Conservation (phyloP, 2,797 vertebrate genomes). For the Chaetophractus vellerosus region DNA sequence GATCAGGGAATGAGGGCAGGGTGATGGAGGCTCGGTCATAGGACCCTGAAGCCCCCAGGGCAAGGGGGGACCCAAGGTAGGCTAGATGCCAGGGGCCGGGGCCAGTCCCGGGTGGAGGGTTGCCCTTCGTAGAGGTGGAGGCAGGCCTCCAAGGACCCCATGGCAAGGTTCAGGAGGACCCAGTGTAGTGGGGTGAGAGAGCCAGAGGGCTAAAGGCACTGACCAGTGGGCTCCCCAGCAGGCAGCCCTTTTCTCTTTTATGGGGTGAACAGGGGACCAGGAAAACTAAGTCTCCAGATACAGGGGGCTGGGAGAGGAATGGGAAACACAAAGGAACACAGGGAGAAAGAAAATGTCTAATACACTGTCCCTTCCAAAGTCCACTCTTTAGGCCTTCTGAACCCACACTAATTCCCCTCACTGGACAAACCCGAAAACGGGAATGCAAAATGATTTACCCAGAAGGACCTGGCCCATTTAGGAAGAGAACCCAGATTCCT, state of each 20-base stretch:
- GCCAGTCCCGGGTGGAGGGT: no score
- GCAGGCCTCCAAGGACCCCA: no score
- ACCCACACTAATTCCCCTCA: neutral
- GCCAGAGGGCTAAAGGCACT: no score
- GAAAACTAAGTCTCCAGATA: neutral
- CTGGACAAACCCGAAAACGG: neutral
- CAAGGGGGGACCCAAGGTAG: no score
- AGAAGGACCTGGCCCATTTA: neutral
- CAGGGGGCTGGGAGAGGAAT: neutral
- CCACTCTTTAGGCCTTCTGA: neutral
- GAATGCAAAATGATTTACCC: fast-evolving
- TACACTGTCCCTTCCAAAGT: neutral
- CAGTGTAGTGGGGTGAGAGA: neutral
- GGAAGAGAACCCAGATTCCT: fast-evolving
- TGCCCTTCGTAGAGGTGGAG: no score
- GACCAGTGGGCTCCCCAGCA: no score
- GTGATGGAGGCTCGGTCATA: neutral
- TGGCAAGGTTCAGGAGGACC: neutral
- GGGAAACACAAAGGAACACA: neutral
- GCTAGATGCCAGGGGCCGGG: no score
- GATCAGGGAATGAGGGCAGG: no score
- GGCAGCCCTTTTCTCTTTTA: neutral
- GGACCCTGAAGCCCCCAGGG: neutral
- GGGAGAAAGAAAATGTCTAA: no score
- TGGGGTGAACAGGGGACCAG: neutral